A percentile compares a stretch with the other conserved stretches of the same genome.
Conservation (phyloP, 64 coral and sea anemone genomes). For the Acropora yongei region DNA sequence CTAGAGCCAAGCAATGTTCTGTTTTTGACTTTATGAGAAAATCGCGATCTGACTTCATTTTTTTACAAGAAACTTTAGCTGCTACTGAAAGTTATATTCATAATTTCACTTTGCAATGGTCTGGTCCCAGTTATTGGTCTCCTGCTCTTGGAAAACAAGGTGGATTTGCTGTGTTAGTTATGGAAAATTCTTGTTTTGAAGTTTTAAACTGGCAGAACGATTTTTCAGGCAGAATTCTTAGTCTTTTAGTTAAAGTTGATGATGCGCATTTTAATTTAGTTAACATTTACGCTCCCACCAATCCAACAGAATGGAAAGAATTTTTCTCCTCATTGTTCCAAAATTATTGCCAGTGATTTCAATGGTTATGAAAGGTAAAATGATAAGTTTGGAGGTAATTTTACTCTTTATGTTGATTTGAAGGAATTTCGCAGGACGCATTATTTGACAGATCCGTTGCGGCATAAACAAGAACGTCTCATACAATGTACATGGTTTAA, state of each 20-base stretch:
- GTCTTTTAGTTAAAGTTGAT: not conserved
- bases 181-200: not conserved
- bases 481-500: slow-evolving; percentile 1
- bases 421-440: not conserved
- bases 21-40: not conserved
- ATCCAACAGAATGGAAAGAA: not conserved
- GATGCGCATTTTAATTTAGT: not conserved
- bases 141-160: slow-evolving; percentile 1
- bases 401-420: not conserved
- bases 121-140: not conserved
- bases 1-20: not conserved
- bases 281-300: not conserved
- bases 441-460: not conserved
- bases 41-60: not conserved
- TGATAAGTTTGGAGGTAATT: slow-evolving; percentile 27
- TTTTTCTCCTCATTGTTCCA: not conserved
- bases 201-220: not conserved
- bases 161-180: not conserved
- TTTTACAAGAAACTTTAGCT: not conserved
- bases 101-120: not conserved
- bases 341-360: not conserved
- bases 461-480: not conserved
- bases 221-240: not conserved
- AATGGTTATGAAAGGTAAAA: not conserved
- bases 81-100: not conserved